phyloP scores from a whole-genome alignment of 2,888 invertebrate genomes.

The Ochlodes sylvanus region DNA sequence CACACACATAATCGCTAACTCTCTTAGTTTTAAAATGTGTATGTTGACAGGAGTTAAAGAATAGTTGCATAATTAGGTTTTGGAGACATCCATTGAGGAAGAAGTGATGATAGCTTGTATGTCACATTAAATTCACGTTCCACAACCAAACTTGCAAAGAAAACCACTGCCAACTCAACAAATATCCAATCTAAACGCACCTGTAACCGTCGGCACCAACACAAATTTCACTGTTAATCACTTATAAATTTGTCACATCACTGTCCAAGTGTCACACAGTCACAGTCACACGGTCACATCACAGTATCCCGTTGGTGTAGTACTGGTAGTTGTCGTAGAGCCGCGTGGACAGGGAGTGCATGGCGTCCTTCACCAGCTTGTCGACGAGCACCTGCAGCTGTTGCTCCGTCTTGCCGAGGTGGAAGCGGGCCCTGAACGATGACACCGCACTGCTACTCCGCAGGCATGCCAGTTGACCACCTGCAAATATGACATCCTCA shows the following conservation, averaged over 20 bases:
- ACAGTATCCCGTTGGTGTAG: slow-evolving; percentile 98
- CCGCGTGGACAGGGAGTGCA: slow-evolving; percentile 98
- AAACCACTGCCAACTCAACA: too few species aligned
- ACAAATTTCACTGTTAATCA: neutral
- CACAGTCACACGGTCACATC: slow-evolving; percentile 47
- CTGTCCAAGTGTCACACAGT: neutral
- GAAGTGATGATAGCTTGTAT: too few species aligned
- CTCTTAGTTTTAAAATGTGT: too few species aligned
- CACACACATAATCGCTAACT: too few species aligned
- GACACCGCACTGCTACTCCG: slow-evolving; percentile 97
- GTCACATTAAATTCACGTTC: too few species aligned
- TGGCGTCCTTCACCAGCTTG: slow-evolving; percentile 96
- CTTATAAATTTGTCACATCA: neutral
- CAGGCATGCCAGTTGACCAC: slow-evolving; percentile 98
- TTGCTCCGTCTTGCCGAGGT: slow-evolving; percentile 96
- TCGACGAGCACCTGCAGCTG: slow-evolving; percentile 97
- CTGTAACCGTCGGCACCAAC: neutral
- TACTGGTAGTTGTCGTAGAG: slow-evolving; percentile 99
- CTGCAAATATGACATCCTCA: slow-evolving; percentile 72
- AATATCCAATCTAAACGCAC: neutral
- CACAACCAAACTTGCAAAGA: too few species aligned
- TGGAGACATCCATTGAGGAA: too few species aligned
- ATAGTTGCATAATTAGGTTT: too few species aligned
- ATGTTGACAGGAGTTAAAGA: too few species aligned
- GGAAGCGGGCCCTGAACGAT: slow-evolving; percentile 97